Evolutionary conservation across 2,797 vertebrate species (phyloP).

Genomic region (Oophaga sylvatica): DNA sequence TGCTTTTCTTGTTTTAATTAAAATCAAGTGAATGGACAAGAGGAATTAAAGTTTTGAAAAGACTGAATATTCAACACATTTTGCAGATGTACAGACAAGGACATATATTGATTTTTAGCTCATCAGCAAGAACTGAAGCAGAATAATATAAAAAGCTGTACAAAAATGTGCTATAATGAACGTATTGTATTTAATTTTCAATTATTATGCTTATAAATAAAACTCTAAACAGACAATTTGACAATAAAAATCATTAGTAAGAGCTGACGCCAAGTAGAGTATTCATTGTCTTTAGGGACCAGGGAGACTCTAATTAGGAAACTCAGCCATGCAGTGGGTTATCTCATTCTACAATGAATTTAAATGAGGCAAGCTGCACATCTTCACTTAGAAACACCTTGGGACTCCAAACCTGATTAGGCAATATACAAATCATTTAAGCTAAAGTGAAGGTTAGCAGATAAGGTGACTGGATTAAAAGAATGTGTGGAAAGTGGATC

Average conservation of each 20-base stretch:
- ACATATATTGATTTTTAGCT: constrained; percentile 67
- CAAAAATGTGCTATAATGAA: constrained; percentile 64
- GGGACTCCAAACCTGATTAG: constrained; percentile 67
- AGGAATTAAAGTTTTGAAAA: constrained; percentile 60
- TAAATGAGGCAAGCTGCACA: constrained; percentile 67
- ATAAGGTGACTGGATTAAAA: constrained; percentile 58
- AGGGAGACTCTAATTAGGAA: constrained; percentile 68
- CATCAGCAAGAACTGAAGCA: constrained; percentile 58
- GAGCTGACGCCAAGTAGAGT: constrained; percentile 58
- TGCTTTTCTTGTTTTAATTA: constrained; percentile 64
- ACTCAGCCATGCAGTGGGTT: constrained; percentile 67
- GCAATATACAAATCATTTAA: constrained; percentile 63
- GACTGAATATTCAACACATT: constrained; percentile 62
- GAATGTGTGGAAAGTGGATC: constrained; percentile 37
- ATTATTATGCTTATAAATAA: constrained; percentile 68
- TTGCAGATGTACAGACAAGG: constrained; percentile 63
- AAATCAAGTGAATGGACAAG: constrained; percentile 63
- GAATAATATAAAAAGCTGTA: constrained; percentile 62
- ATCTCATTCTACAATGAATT: constrained; percentile 65
- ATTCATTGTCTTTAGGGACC: constrained; percentile 67
- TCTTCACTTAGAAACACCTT: constrained; percentile 59
- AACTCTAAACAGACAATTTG: constrained; percentile 66
- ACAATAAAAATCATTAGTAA: constrained; percentile 63
- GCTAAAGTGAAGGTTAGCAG: constrained; percentile 64
- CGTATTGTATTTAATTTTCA: constrained; percentile 67